Base-by-base conservation (phyloP, 2,888 invertebrate species). In the Synanthedon formicaeformis region DNA sequence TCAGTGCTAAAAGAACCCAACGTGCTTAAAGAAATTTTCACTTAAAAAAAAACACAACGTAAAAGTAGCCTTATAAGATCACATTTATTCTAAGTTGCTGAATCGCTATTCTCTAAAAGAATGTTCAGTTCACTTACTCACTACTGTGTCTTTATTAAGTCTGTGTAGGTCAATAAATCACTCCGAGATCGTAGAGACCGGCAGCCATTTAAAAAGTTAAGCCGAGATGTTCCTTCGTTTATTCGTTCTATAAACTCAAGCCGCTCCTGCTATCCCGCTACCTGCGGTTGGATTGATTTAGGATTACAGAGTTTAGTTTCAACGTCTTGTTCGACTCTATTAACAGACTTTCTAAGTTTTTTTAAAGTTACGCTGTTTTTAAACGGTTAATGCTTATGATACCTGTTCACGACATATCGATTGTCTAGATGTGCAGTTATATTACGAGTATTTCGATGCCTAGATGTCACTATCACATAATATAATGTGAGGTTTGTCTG, bases 161-260 rank as follows among this genome's bases (percentile, higher is more conserved):
- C 16, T 14, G 14, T 16, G 52, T 53, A 53, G 53, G 55, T 61
- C 65, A 58, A 67, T 72, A 69, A 71, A 70, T 69, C 67, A 67
- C 60, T 56, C 52, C 54, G 56, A 60, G 60, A 59, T 60, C 56
- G 58, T 59, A 61, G 66, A 65, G 62, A 59, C 64, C 63, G 55
- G 56, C 57, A 59, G 63, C 66, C 69, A 66, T 72, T 76, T 77
- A 69, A 77, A 75, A 76, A 76, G 76, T 77, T 76, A 75, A 73
- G 65, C 71, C 63, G 61, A 62, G 62, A 65, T 66, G 69, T 69
- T 71, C 65, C 62, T 34, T 56, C 56, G 61, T 60, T 63, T 64
- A 60, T 73, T 67, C 67, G 56, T 67, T 71, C 70, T 65, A 66
- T 64, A 65, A 64, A 63, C 61, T 67, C 58, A 34, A 50, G 51